Base-by-base conservation (phyloP, 1,140 invertebrate genomes). In the Drosophila auraria region DNA sequence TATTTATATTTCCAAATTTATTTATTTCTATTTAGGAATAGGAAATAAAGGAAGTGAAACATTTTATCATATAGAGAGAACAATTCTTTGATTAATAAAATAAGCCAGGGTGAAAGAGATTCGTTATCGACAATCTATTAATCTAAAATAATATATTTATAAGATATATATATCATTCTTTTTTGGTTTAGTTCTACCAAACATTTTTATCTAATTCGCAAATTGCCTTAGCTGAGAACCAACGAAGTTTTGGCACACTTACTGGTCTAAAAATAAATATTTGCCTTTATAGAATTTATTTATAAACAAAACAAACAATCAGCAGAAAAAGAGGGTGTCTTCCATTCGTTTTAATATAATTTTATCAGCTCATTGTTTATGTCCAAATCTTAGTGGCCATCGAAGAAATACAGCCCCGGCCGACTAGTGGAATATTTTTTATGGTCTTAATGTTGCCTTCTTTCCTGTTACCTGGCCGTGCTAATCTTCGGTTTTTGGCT, bases 401-500 rank as follows among this genome's bases (percentile, higher is more conserved):
- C 7, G 0, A 45, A 33, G n/a, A 68, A 68, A 38, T 25, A 47
- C 30, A 53, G 15, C 47, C 61, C 11, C 27, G 44, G 9, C 15
- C 27, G 5, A 30, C 30, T 47, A 17, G 62, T 68, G 40, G 25
- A 77, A 59, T 77, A 66, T 77, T 77, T 72, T 76, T 53, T 59
- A 44, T 77, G 47, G 33, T n/a, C 27, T 51, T 40, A 71, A 56
- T 56, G 40, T n/a, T 44, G 8, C 49, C 61, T 17, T 54, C 30
- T 50, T 64, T 57, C 38, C 59, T 78, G 63, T 57, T 76, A 33
- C 54, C 53, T 25, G 23, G 45, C 36, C n/a, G 9, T 14, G 36
- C 38, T 78, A 70, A 78, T 78, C 75, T 70, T 45, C n/a, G 17
- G 56, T 38, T 76, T 57, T 40, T 20, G 7, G 64, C 64, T 78